Evolutionary conservation across 1,140 invertebrate genomes (phyloP).

Genomic region (Nasonia longicornis): DNA sequence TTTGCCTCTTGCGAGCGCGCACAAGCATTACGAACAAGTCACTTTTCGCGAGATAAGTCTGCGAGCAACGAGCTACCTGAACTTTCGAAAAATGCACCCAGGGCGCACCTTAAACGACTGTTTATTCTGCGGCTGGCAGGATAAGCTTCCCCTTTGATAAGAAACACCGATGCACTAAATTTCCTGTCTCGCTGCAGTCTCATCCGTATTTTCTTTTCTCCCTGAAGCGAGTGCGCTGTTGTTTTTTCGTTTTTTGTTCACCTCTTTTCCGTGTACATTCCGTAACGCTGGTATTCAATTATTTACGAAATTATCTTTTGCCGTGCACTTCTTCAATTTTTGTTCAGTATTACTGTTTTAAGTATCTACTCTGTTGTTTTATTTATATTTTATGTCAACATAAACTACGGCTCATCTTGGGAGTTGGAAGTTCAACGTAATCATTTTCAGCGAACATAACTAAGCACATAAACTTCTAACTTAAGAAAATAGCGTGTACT

Average conservation of each 20-base stretch:
- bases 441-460: not conserved
- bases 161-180: conserved; percentile 17
- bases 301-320: not conserved
- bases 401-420: not conserved
- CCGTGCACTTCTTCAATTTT: not conserved
- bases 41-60: conserved; percentile 30
- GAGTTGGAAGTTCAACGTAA: not conserved
- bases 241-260: not conserved
- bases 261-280: not conserved
- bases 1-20: not conserved
- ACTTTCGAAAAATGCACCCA: conserved; percentile 12
- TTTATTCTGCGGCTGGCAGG: conserved; percentile 16
- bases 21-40: conserved; percentile 16
- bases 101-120: conserved; percentile 21
- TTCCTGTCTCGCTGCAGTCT: not conserved
- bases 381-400: not conserved
- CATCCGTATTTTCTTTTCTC: conserved; percentile 1
- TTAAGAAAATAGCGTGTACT: not conserved
- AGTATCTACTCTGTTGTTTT: not conserved
- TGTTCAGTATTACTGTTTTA: not conserved
- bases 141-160: conserved; percentile 15
- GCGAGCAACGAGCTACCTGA: not conserved
- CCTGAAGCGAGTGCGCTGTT: not conserved
- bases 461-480: not conserved
- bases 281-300: not conserved